Conservation (phyloP, 2,113 vertebrate genomes). For the Zosterops lateralis region DNA sequence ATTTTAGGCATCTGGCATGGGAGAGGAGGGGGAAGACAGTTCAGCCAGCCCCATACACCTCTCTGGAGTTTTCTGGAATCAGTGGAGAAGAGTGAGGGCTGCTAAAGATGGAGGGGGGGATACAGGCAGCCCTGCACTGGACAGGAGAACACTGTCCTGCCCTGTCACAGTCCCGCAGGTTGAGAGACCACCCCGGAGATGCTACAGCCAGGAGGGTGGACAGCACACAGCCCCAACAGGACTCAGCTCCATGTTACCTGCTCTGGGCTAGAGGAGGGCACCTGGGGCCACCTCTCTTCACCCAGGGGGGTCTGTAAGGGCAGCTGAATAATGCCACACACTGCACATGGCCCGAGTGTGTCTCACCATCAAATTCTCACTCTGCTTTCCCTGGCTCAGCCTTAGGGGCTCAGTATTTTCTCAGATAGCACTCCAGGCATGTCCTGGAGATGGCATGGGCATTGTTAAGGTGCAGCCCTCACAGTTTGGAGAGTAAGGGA, state of each 20-base stretch:
- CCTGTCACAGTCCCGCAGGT: not conserved
- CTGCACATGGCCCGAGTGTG: fast-evolving
- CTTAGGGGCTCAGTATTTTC: not conserved
- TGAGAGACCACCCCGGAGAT: not conserved
- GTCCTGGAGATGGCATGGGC: too few relatives aligned
- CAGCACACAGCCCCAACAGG: not conserved
- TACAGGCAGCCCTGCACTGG: not conserved
- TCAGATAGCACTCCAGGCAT: not conserved
- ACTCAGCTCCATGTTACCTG: not conserved
- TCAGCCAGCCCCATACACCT: not conserved
- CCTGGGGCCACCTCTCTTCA: not conserved
- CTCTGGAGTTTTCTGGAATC: not conserved
- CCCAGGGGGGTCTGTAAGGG: not conserved
- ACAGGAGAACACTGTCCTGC: fast-evolving
- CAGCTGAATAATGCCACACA: not conserved
- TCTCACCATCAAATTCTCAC: not conserved
- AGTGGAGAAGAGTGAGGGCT: not conserved
- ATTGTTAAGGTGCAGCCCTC: not conserved
- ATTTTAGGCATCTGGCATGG: not conserved
- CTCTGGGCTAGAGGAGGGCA: not conserved
- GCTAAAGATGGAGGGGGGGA: not conserved
- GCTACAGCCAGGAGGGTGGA: not conserved
- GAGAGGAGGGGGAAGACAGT: not conserved
- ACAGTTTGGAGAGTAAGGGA: not conserved
- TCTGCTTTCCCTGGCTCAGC: not conserved